Evolutionary conservation across 2,797 vertebrate species (phyloP), one percentile per base, ranked within the genome.

Genomic region (Onychomys arenicola): DNA sequence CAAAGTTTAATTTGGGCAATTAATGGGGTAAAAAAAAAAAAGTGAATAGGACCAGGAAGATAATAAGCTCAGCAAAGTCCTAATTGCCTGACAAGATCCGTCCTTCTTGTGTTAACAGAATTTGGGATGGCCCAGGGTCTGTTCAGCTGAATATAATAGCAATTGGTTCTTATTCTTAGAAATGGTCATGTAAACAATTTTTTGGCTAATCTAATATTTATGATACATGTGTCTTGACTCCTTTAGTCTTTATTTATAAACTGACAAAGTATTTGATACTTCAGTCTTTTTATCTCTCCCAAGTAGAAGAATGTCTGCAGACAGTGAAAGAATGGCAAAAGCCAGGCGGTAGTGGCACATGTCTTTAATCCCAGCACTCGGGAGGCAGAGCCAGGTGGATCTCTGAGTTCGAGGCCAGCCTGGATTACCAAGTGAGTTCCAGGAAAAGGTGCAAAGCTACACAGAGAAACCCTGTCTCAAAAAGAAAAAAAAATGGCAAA

Each of bases 1-100:
- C 37, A 77, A 27, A 87, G n/a, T 67, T 85, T 40, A 46, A 37
- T 82, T 95, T 95, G 81, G 80, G n/a, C 83, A 12, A 93, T 59
- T 86, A 91, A 55, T 67, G 5, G 23, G 14, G 63, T 32, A 55
- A 16, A 55, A 55, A 49, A 49, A 23, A n/a, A 59, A 73, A 52
- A 52, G 8, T 37, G 85, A 95, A 78, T 2, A 83, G 21, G 94
- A 61, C 10, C 21, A 85, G 40, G 9, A 71, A 80, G 19, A 92
- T 67, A 55, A n/a, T 25, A 87, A 65, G 29, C 21, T 52, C 77
- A 40, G 27, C 40, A 59, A 32, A 85, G 3, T 59, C 7, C 11
- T 77, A 92, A 75, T 96, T 83, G n/a, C 37, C 19, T 57, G 16
- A 49, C 9, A 93, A 11, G 12, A 27, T 5, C 2, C 2, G 34